Conservation (phyloP, 2,797 vertebrate species). For the Pipistrellus nathusii region DNA sequence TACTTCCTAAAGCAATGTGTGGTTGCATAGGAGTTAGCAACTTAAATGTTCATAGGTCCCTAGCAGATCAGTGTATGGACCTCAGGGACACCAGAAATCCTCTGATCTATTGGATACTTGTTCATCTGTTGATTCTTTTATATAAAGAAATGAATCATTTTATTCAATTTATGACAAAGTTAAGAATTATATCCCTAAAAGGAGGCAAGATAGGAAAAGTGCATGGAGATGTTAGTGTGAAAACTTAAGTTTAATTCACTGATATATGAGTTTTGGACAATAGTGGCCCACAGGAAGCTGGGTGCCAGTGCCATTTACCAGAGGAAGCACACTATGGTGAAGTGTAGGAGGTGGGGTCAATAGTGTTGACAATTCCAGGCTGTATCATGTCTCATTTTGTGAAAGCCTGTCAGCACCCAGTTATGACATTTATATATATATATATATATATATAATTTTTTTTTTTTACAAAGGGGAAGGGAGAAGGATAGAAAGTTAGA, state of each 20-base stretch:
- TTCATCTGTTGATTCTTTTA: not conserved
- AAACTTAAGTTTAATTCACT: not conserved
- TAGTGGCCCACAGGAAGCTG: not conserved
- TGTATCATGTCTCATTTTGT: not conserved
- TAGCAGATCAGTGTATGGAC: not conserved
- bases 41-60: not conserved
- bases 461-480: no score
- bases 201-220: not conserved
- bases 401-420: not conserved
- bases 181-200: not conserved
- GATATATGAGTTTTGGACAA: not conserved
- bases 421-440: not conserved
- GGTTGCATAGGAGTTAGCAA: not conserved
- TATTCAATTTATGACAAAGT: not conserved
- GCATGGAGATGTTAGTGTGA: not conserved
- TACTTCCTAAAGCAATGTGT: not conserved
- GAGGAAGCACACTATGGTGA: not conserved
- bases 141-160: not conserved
- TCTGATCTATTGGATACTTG: not conserved
- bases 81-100: not conserved
- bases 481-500: no score
- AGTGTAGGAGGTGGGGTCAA: not conserved
- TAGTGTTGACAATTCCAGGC: not conserved
- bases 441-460: no score
- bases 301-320: not conserved